A percentile compares a stretch with the other conserved stretches of the same genome.
Conservation (phyloP, 2,888 invertebrate genomes). For the Exocentrus adspersus region DNA sequence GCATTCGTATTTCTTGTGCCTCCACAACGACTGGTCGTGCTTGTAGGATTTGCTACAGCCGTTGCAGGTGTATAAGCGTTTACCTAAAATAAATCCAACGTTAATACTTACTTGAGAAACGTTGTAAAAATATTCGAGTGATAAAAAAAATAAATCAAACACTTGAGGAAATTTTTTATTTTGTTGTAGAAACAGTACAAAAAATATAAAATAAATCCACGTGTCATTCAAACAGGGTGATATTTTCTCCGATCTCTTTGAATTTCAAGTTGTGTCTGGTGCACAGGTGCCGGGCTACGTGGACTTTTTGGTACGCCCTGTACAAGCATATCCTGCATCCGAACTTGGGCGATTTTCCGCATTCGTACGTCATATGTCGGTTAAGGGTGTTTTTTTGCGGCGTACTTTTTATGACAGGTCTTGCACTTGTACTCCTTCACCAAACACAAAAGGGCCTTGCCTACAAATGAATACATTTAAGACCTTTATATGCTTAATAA, state of each 20-base stretch:
- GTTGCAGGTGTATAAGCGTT: slow-evolving; percentile 4
- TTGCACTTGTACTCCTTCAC: slow-evolving; percentile 28
- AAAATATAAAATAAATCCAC: too few relatives aligned
- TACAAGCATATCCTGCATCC: slow-evolving; percentile 54
- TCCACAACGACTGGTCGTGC: slow-evolving; percentile 34
- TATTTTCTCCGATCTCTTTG: neutral
- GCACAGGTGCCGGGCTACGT: slow-evolving; percentile 43
- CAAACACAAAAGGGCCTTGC: neutral
- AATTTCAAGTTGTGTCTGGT: slow-evolving; percentile 43
- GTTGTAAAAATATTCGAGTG: too few relatives aligned
- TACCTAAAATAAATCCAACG: slow-evolving; percentile 15
- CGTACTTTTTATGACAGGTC: slow-evolving; percentile 41
- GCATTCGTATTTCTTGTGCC: slow-evolving; percentile 43
- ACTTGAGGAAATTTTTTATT: too few relatives aligned
- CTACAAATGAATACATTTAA: neutral
- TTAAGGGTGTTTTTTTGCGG: slow-evolving; percentile 73
- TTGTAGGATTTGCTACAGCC: slow-evolving; percentile 35
- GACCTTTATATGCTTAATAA: too few relatives aligned
- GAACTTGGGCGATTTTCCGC: slow-evolving; percentile 71
- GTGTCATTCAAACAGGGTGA: neutral
- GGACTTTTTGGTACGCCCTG: slow-evolving; percentile 43
- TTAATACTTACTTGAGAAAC: too few relatives aligned
- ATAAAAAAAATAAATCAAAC: too few relatives aligned
- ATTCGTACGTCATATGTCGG: slow-evolving; percentile 77
- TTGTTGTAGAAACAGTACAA: too few relatives aligned